Percentiles rank a stretch among this genome's conserved stretches.
These are phyloP conservation scores for Saccopteryx bilineata DNA, from an alignment of 2,113 vertebrate genomes.

Conservation along the genomic window DNA sequence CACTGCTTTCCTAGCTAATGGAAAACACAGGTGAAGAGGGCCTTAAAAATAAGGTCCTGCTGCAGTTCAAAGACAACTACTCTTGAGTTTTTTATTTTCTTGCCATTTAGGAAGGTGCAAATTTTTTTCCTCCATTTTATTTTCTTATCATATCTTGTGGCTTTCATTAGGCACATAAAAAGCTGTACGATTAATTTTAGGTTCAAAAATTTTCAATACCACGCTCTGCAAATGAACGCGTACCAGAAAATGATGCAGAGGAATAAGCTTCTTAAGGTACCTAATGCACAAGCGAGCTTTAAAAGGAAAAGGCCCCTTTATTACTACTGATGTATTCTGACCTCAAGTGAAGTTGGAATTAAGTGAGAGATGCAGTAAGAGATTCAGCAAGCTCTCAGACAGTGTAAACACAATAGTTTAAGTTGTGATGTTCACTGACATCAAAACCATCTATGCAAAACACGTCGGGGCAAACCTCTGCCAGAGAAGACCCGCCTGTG, in stretches of 20 bases:
- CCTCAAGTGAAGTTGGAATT: neutral
- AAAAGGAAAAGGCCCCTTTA: slow-evolving; percentile 43
- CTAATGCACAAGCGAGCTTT: neutral
- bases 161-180: slow-evolving; percentile 52
- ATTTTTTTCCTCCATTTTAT: neutral
- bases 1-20: slow-evolving; percentile 1
- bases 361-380: neutral
- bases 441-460: slow-evolving; percentile 62
- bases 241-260: neutral
- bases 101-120: neutral
- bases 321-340: neutral
- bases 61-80: slow-evolving; percentile 28
- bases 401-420: slow-evolving; percentile 48
- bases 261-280: neutral
- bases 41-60: slow-evolving; percentile 17
- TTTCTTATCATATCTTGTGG: neutral
- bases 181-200: slow-evolving; percentile 22
- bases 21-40: slow-evolving; percentile 36
- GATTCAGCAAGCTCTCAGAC: neutral
- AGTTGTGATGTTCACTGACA: slow-evolving; percentile 55
- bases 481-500: neutral
- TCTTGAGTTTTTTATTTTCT: neutral
- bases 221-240: neutral
- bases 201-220: slow-evolving; percentile 39
- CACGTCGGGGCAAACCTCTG: slow-evolving; percentile 51